phyloP scores from a whole-genome alignment of 2,888 invertebrate genomes.

The Sarcophaga subvicina region DNA sequence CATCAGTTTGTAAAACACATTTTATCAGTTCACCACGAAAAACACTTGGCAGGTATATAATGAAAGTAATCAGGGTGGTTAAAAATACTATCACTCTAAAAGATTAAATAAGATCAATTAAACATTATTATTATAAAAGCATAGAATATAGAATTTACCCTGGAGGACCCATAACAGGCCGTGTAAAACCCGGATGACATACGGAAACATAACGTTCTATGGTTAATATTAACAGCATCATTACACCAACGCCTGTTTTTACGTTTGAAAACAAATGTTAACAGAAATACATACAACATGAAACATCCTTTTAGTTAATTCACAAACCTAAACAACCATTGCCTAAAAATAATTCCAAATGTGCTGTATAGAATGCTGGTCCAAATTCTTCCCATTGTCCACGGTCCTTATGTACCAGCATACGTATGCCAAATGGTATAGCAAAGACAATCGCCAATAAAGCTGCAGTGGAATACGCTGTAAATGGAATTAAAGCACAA shows the following conservation, averaged over 20 bases:
- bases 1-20: conserved; percentile 83
- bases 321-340: conserved; percentile 86
- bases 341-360: conserved; percentile 87
- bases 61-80: conserved; percentile 86
- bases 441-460: conserved; percentile 88
- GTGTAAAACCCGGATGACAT: conserved; percentile 87
- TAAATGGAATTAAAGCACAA: conserved; percentile 71
- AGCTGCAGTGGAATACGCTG: conserved; percentile 90
- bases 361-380: conserved; percentile 87
- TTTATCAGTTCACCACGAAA: conserved; percentile 85
- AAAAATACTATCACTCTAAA: conserved; percentile 84
- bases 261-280: background rate
- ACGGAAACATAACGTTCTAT: conserved; percentile 89
- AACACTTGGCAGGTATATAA: conserved; percentile 87
- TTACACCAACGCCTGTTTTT: conserved; percentile 86
- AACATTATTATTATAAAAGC: conserved; percentile 26
- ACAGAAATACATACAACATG: background rate
- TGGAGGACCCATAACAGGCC: conserved; percentile 86
- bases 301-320: background rate
- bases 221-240: conserved; percentile 89
- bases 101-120: conserved; percentile 27
- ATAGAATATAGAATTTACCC: conserved; percentile 78
- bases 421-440: conserved; percentile 86
- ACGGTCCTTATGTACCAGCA: conserved; percentile 85
- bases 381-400: conserved; percentile 86